Conservation (phyloP, 1,140 invertebrate genomes). For the Aradophagus sp. region DNA sequence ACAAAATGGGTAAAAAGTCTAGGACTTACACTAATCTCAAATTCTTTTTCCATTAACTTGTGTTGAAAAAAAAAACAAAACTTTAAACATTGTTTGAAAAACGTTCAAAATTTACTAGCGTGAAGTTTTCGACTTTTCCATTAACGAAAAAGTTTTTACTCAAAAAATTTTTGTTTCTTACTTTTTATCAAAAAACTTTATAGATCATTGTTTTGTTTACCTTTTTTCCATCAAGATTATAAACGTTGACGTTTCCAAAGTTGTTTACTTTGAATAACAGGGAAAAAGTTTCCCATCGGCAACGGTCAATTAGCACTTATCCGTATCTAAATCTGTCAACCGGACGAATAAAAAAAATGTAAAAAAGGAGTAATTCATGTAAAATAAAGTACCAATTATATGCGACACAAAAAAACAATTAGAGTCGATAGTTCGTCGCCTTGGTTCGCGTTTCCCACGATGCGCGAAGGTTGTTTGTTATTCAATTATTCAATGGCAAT, state of each 20-base stretch:
- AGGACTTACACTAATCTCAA: not conserved
- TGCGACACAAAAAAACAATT: slow-evolving; percentile 48
- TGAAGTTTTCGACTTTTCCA: not conserved
- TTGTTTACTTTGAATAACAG: too few species aligned
- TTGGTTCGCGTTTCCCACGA: slow-evolving; percentile 47
- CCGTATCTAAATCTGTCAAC: slow-evolving; percentile 1
- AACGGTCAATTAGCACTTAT: slow-evolving; percentile 4
- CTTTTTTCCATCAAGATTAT: too few species aligned
- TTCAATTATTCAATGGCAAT: slow-evolving; percentile 55
- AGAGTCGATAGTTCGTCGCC: slow-evolving; percentile 26
- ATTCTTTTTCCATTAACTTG: too few species aligned
- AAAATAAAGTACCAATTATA: slow-evolving; percentile 35
- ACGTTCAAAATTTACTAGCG: too few species aligned
- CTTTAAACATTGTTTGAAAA: too few species aligned
- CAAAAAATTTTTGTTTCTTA: not conserved
- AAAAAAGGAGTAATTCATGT: slow-evolving; percentile 5
- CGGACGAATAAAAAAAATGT: slow-evolving; percentile 1
- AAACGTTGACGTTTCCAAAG: slow-evolving; percentile 1
- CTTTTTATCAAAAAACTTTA: too few species aligned
- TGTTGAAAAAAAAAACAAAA: too few species aligned
- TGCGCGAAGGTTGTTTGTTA: slow-evolving; percentile 44
- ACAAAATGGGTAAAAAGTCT: slow-evolving; percentile 23
- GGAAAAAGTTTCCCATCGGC: not conserved
- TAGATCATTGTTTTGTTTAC: too few species aligned
- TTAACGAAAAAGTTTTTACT: slow-evolving; percentile 23